A percentile compares a stretch with the other conserved stretches of the same genome.
phyloP scores from a whole-genome alignment of 2,797 vertebrate genomes.

The Sebastes matsubarae region DNA sequence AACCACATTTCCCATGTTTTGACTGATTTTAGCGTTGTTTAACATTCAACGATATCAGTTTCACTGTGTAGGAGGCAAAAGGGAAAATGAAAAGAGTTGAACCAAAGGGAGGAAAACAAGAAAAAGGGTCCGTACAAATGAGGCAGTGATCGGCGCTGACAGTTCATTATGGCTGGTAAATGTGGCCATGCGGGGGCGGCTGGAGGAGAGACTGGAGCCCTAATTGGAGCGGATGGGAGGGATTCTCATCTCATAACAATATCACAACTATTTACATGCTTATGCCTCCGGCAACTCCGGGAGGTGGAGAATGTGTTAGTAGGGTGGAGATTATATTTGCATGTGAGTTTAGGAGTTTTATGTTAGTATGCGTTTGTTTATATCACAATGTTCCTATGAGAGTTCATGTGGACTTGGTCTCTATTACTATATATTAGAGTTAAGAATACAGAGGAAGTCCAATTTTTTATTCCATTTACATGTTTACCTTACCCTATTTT shows the following conservation, averaged over 20 bases:
- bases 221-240: constrained; percentile 77
- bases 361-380: background rate
- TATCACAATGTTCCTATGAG: background rate
- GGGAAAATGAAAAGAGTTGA: constrained; percentile 50
- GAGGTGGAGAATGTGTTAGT: constrained; percentile 36
- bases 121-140: constrained; percentile 64
- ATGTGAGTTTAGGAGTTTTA: background rate
- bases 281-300: constrained; percentile 42
- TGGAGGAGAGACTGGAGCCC: constrained; percentile 54
- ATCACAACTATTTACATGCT: constrained; percentile 70
- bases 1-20: background rate
- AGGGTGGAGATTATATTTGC: background rate
- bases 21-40: background rate
- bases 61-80: constrained; percentile 25
- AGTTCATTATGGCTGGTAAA: constrained; percentile 80
- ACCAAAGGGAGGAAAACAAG: constrained; percentile 46
- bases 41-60: constrained; percentile 15
- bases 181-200: constrained; percentile 53
- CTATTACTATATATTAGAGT: background rate
- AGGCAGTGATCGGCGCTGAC: constrained; percentile 73
- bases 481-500: background rate
- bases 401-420: background rate
- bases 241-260: constrained; percentile 69
- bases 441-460: background rate
- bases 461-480: background rate